Percentiles rank a stretch among this genome's conserved stretches.
Evolutionary conservation across 2,113 vertebrate species (phyloP).

Genomic region (Perccottus glenii): DNA sequence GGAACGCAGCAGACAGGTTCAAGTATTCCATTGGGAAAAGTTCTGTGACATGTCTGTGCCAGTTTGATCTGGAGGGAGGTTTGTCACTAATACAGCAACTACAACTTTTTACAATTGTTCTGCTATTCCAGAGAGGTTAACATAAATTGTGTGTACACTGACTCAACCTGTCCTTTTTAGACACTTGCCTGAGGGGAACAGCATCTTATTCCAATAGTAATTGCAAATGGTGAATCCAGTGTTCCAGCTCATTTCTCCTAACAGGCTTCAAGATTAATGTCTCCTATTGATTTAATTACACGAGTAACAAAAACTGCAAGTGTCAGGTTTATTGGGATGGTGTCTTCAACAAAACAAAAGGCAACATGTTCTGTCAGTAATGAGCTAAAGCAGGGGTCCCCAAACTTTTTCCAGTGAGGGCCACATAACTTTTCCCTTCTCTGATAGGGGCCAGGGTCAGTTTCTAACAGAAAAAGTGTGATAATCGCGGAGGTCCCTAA

Average conservation of each 20-base stretch:
- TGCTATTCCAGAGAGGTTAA: too few species aligned
- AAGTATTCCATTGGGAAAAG: too few species aligned
- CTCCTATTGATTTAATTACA: conserved; percentile 60
- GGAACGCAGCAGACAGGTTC: too few species aligned
- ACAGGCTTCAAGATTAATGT: conserved; percentile 51
- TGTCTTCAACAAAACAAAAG: conserved; percentile 1
- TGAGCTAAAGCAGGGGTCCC: conserved; percentile 21
- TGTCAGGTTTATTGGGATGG: conserved; percentile 2
- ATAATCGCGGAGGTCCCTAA: too few species aligned
- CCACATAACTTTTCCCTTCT: too few species aligned
- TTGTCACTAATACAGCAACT: too few species aligned
- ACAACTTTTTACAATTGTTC: too few species aligned
- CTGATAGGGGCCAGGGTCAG: too few species aligned
- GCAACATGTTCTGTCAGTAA: neutral
- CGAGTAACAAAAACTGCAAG: conserved; percentile 22
- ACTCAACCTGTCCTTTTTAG: neutral
- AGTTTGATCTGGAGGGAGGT: too few species aligned
- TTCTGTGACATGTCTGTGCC: too few species aligned
- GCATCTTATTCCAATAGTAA: conserved; percentile 38
- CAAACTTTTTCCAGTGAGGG: too few species aligned
- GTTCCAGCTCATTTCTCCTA: conserved; percentile 59
- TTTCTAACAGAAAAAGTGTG: too few species aligned
- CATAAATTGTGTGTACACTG: neutral
- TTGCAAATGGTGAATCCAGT: conserved; percentile 31
- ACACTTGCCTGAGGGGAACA: conserved; percentile 3